phyloP scores from a whole-genome alignment of 2,113 vertebrate genomes.

The Aleadryas rufinucha region DNA sequence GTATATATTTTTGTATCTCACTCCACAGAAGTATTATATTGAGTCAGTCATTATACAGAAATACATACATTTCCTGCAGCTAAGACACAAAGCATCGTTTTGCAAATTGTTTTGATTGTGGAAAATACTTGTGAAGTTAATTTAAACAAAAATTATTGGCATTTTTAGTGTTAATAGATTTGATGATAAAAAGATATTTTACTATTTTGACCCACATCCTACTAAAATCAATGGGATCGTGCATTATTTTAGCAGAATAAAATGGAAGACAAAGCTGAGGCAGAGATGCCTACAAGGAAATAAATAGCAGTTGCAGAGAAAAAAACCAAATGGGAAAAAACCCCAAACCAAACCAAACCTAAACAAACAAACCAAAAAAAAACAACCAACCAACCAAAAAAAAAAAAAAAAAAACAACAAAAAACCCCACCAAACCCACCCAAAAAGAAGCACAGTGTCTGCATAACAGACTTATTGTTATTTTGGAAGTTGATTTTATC shows the following conservation, averaged over 20 bases:
- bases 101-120: background rate
- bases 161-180: background rate
- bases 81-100: background rate
- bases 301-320: background rate
- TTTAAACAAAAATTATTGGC: background rate
- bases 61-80: background rate
- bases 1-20: background rate
- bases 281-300: background rate
- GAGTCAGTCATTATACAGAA: background rate
- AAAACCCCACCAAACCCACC: background rate
- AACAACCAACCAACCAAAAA: background rate
- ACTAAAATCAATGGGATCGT: background rate
- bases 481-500: background rate
- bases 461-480: background rate
- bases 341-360: background rate
- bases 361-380: background rate
- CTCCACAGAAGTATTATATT: background rate
- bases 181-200: background rate
- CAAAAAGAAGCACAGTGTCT: background rate
- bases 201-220: fast-evolving
- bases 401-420: background rate
- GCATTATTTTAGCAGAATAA: background rate
- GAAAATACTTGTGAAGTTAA: background rate
- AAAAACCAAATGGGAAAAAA: background rate
- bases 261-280: background rate